Percentiles rank a stretch among this genome's conserved stretches.
phyloP scores from a whole-genome alignment of 2,113 vertebrate genomes.

The Chamaea fasciata region DNA sequence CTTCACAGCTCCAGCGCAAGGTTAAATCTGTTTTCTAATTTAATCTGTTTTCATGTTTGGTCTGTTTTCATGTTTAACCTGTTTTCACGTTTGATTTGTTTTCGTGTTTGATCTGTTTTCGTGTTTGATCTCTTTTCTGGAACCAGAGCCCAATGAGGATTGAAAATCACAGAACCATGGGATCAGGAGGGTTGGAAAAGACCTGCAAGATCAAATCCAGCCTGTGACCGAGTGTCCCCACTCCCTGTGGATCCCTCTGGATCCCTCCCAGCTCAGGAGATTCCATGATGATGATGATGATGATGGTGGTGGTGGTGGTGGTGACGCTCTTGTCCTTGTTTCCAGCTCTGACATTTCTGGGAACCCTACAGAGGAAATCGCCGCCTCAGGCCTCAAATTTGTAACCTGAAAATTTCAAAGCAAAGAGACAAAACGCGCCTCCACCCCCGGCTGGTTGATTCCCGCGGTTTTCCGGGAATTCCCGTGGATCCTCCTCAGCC shows the following conservation, averaged over 20 bases:
- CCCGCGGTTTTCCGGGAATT: fast-evolving
- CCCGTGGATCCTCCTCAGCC: neutral
- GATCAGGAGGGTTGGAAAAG: neutral
- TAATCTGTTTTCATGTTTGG: neutral
- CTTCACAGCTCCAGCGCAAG: neutral
- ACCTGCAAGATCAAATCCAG: neutral
- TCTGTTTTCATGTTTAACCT: neutral
- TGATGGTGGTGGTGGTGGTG: neutral
- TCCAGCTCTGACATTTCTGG: neutral
- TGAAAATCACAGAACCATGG: neutral
- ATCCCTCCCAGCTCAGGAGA: neutral
- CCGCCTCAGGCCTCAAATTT: fast-evolving
- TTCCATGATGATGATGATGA: neutral
- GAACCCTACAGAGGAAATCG: neutral
- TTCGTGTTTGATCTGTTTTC: neutral
- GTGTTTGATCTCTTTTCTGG: neutral
- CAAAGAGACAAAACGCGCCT: fast-evolving
- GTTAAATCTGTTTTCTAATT: neutral
- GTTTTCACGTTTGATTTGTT: neutral
- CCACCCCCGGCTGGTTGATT: neutral
- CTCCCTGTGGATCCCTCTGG: neutral
- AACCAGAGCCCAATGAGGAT: neutral
- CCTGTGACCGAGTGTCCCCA: neutral
- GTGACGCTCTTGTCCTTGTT: neutral
- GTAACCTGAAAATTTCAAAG: neutral